Evolutionary conservation across 1,140 invertebrate species (phyloP).

Genomic region (Neotoxoptera formosana): DNA sequence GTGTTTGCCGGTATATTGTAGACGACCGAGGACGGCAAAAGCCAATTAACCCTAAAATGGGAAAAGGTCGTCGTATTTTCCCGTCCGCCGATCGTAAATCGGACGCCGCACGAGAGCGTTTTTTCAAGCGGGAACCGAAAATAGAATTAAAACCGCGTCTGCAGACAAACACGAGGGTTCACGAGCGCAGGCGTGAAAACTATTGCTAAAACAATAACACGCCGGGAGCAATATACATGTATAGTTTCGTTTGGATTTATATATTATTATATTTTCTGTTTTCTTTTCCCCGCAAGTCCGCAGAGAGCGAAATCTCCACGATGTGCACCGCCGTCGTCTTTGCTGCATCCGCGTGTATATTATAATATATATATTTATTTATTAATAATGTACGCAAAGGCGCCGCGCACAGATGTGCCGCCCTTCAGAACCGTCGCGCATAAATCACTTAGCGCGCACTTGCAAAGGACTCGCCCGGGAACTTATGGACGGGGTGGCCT

Average conservation of each 20-base stretch:
- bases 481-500: neutral
- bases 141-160: neutral
- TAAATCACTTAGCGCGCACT: constrained; percentile 42
- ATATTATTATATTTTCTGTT: neutral
- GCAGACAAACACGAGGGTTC: neutral
- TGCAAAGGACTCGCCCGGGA: neutral
- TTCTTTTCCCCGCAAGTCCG: neutral
- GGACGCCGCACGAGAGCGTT: neutral
- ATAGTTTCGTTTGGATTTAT: neutral
- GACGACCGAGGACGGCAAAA: neutral
- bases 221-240: neutral
- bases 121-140: neutral
- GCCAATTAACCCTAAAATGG: constrained; percentile 4
- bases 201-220: neutral
- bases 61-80: constrained; percentile 1
- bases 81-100: neutral
- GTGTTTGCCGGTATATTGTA: neutral
- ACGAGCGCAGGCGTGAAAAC: neutral
- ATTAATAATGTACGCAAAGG: constrained; percentile 30
- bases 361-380: constrained; percentile 6
- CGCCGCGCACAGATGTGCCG: constrained; percentile 31
- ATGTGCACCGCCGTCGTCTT: neutral
- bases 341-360: neutral
- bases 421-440: constrained; percentile 12
- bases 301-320: neutral